A percentile compares a stretch with the other conserved stretches of the same genome.
Conservation (phyloP, 2,797 vertebrate genomes). For the Champsocephalus esox region DNA sequence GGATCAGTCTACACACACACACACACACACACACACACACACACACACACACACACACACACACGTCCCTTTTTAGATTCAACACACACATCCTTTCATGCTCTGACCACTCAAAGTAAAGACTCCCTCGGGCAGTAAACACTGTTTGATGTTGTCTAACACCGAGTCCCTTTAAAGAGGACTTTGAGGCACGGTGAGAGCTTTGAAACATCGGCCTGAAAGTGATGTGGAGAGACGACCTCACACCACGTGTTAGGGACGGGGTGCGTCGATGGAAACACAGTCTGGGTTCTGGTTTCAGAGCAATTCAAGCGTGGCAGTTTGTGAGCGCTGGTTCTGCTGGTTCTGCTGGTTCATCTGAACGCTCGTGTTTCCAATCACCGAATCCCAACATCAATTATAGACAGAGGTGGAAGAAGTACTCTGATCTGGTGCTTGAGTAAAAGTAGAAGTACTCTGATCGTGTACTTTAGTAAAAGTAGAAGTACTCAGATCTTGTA, state of each 20-base stretch:
- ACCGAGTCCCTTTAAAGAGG: constrained; percentile 33
- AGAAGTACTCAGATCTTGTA: no score
- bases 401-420: no score
- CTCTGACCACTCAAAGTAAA: constrained; percentile 41
- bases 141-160: constrained; percentile 47
- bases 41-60: neutral
- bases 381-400: neutral
- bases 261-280: constrained; percentile 28
- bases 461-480: no score
- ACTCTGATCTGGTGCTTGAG: no score
- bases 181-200: constrained; percentile 16
- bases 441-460: no score
- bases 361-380: neutral
- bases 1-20: neutral
- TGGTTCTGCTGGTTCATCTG: constrained; percentile 5
- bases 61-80: constrained; percentile 34
- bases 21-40: neutral
- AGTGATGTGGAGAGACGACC: constrained; percentile 12
- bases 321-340: constrained; percentile 3
- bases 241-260: neutral
- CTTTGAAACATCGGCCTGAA: constrained; percentile 47
- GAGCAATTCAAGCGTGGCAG: neutral
- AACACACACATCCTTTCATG: constrained; percentile 34
- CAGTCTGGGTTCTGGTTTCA: neutral
- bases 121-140: constrained; percentile 32